Evolutionary conservation across 2,797 vertebrate genomes (phyloP).

Genomic region (Dermochelys coriacea): DNA sequence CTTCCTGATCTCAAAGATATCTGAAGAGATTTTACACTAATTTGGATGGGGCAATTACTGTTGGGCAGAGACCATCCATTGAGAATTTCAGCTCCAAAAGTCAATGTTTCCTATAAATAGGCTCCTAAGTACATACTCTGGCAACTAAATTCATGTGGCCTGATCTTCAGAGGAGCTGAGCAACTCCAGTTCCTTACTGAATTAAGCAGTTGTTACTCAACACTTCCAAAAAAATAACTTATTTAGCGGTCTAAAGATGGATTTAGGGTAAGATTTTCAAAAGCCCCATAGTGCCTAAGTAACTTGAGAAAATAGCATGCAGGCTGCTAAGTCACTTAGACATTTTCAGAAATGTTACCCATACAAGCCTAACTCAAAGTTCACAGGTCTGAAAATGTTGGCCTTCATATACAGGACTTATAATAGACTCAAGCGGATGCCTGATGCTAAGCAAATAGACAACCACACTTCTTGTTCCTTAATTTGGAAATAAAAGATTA

Average conservation of each 20-base stretch:
- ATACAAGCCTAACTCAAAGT: not conserved
- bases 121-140: rapidly evolving
- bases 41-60: rapidly evolving
- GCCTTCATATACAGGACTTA: not conserved
- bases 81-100: not conserved
- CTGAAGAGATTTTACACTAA: not conserved
- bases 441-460: not conserved
- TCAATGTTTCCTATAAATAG: not conserved
- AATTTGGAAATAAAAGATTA: not conserved
- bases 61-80: not conserved
- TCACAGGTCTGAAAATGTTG: not conserved
- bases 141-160: not conserved
- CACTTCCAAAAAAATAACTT: not conserved
- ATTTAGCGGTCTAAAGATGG: not conserved
- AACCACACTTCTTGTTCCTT: not conserved
- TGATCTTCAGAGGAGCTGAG: not conserved
- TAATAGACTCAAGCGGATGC: not conserved
- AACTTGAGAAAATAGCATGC: not conserved
- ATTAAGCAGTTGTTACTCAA: not conserved
- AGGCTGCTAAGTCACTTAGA: not conserved
- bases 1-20: not conserved
- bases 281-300: not conserved
- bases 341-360: not conserved
- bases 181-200: not conserved
- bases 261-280: not conserved